phyloP scores from a whole-genome alignment of 2,888 invertebrate genomes.

The Geophilus truncorum region DNA sequence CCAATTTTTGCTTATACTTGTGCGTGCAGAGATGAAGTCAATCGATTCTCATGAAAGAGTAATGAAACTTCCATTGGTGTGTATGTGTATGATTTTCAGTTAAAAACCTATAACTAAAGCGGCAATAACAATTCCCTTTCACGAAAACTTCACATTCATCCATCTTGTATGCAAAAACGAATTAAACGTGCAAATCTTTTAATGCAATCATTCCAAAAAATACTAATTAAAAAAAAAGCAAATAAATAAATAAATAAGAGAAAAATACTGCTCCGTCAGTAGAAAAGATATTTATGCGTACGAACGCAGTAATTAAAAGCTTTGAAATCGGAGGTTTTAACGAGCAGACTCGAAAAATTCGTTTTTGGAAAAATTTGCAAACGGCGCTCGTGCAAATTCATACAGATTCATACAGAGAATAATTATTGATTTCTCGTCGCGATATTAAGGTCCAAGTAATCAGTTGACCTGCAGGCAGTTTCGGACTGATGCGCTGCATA shows the following conservation, averaged over 20 bases:
- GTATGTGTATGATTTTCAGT: background rate
- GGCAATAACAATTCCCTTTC: too few relatives aligned
- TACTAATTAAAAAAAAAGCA: too few relatives aligned
- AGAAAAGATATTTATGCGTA: background rate
- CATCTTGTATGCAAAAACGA: too few relatives aligned
- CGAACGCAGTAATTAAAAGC: background rate
- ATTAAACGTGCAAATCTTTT: too few relatives aligned
- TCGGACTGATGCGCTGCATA: background rate
- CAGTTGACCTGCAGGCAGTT: conserved; percentile 5
- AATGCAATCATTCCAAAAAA: too few relatives aligned
- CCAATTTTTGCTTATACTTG: background rate
- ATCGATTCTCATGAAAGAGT: background rate
- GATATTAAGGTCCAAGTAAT: background rate
- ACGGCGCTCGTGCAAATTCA: background rate
- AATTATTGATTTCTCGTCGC: background rate
- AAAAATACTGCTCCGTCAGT: too few relatives aligned
- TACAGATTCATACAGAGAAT: background rate
- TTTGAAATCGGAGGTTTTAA: background rate
- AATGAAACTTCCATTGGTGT: background rate
- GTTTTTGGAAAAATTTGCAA: background rate
- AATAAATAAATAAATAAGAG: too few relatives aligned
- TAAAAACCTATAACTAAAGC: background rate
- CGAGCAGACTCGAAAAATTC: background rate
- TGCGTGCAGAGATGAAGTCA: background rate
- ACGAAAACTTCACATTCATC: too few relatives aligned